Base-by-base conservation (phyloP, 2,113 vertebrate genomes). In the Eulacestoma nigropectus region DNA sequence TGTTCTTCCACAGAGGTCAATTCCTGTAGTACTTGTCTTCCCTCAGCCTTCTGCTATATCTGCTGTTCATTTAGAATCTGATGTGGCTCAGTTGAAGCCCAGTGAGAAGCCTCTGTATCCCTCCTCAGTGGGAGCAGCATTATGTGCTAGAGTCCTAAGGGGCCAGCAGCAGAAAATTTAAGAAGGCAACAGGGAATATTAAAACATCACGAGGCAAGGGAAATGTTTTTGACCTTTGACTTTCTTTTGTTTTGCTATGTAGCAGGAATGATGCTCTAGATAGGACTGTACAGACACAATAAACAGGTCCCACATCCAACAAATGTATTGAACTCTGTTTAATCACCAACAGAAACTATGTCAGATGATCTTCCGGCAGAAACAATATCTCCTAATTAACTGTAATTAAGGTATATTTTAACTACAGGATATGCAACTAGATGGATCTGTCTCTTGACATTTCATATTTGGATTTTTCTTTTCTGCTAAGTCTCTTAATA, bases 321-420 rank as follows among this genome's bases (percentile, higher is more conserved):
- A 74, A 86, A 65, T 37, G 13, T 32, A 59, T 67, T 33, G 2
- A 47, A 62, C 80, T 83, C 67, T 70, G 21, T 90, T 96, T 90
- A 97, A 93, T 95, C 93, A 74, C 60, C 68, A 87, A 78, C 64
- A 44, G 91, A 96, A 93, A 74, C 79, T 81, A 41, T 89, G 60
- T 96, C 82, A 88, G 91, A 91, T 90, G 90, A 70, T 96, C 90
- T 94, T 96, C 91, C 68, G 83, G 57, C 39, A 96, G 87, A 83
- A 96, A 84, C 95, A 96, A 74, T 93, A 88, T 93, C 73, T 93
- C 82, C 68, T 87, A 88, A 95, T 96, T 90, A 95, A 81, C 92
- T 67, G 47, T 78, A 90, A 95, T 96, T 96, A 90, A 96, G 79
- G 92, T 95, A 46, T 95, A 88, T 86, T 96, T 72, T 90, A 96